Conservation (phyloP, 2,113 vertebrate genomes). For the Microtus oregoni region DNA sequence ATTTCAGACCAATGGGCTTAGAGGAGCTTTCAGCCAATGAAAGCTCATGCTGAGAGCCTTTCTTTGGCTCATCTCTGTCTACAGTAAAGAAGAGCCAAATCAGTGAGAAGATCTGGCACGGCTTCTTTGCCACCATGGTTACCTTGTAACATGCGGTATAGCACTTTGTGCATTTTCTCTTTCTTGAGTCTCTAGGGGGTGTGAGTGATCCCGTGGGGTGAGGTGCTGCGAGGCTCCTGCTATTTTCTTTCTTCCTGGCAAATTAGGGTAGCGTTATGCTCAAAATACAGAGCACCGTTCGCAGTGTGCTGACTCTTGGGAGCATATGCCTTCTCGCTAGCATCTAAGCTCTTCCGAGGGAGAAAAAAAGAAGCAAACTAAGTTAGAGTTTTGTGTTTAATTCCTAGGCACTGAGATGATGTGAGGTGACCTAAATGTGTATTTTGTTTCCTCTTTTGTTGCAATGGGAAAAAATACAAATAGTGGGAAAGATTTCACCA, state of each 20-base stretch:
- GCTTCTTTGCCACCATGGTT: constrained; percentile 74
- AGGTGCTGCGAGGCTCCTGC: constrained; percentile 45
- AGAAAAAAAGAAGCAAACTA: constrained; percentile 44
- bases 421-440: constrained; percentile 58
- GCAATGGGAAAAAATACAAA: constrained; percentile 74
- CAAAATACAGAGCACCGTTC: constrained; percentile 58
- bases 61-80: constrained; percentile 80
- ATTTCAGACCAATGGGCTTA: constrained; percentile 75
- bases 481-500: constrained; percentile 74
- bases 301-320: constrained; percentile 59
- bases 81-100: constrained; percentile 77
- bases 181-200: constrained; percentile 58
- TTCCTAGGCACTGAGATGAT: constrained; percentile 77
- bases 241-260: constrained; percentile 41
- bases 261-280: constrained; percentile 48
- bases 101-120: constrained; percentile 74
- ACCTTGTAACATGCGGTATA: constrained; percentile 69
- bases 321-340: constrained; percentile 77
- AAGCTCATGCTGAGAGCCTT: constrained; percentile 76
- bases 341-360: constrained; percentile 66
- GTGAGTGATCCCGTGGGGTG: constrained; percentile 65
- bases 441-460: constrained; percentile 76
- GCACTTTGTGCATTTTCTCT: constrained; percentile 70
- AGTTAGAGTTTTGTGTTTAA: constrained; percentile 75
- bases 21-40: constrained; percentile 79